Conservation (phyloP, 2,113 vertebrate genomes). For the Pandion haliaetus region DNA sequence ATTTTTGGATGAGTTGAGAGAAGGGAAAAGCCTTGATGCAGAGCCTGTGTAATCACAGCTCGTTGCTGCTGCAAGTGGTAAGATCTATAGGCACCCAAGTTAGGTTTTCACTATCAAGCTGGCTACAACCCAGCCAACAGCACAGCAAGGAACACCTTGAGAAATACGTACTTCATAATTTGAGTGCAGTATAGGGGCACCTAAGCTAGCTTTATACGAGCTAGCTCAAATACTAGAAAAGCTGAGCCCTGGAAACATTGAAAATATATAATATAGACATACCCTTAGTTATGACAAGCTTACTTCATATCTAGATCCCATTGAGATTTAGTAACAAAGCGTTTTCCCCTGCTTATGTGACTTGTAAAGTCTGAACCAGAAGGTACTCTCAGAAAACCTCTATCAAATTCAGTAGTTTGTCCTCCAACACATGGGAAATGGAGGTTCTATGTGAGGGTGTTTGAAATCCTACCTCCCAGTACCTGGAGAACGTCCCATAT, state of each 20-base stretch:
- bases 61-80: not conserved
- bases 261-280: not conserved
- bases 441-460: not conserved
- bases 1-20: not conserved
- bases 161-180: not conserved
- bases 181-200: not conserved
- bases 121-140: not conserved
- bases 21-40: not conserved
- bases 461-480: not conserved
- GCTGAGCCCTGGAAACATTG: not conserved
- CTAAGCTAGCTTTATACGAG: not conserved
- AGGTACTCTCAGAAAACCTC: not conserved
- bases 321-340: not conserved
- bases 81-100: not conserved
- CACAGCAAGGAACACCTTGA: not conserved
- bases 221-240: not conserved
- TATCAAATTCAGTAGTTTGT: not conserved
- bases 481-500: not conserved
- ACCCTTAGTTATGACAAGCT: not conserved
- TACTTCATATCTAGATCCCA: not conserved
- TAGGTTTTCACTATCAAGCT: not conserved
- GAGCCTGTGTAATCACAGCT: not conserved
- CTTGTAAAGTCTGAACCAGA: not conserved
- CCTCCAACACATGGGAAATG: not conserved
- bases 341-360: rapidly evolving